Evolutionary conservation across 2,888 invertebrate species (phyloP), one percentile per base, ranked within the genome.

Genomic region (Chrysina gloriosa): DNA sequence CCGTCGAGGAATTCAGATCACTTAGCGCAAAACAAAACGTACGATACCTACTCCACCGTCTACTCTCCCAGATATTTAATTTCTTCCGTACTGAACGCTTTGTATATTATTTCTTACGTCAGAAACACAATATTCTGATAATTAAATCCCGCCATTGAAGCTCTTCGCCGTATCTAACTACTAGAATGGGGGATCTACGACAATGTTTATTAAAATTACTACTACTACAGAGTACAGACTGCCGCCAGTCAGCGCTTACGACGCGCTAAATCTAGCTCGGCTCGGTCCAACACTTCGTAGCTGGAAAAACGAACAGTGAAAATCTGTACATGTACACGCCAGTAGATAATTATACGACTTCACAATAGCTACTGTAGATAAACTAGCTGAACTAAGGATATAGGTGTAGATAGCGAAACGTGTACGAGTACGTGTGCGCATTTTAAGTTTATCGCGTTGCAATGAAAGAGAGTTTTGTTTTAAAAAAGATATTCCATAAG

Each of bases 121-220:
- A 39, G 39, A 14, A 56, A 23, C 21, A 39, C 36, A 56, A 56
- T 56, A 36, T 56, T 39, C 36, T 56, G 56, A 36, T 56, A 56
- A 56, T 56, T 56, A 56, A 56, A 39, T 56, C 11, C n/a, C 34
- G 39, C 14, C 36, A 56, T 39, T 56, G 56, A 56, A 39, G n/a
- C 23, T 56, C 56, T 36, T 2, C 21, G 19, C 19, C 23, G 31
- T 29, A 29, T 9, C 54, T 29, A 19, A 29, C 27, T 21, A 11
- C 34, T 54, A 19, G n/a, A 27, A 4, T 27, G 19, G 50, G 14
- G 11, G 14, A 50, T 50, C 50, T 50, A 50, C 50, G n/a, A 50
- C 50, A 25, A 14, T 50, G 11, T 50, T 50, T 50, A 50, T 50
- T 50, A 50, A 50, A 50, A 50, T 50, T 50, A 50, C 50, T 50